These are phyloP conservation scores for Odontothrips loti DNA, from an alignment of 2,888 invertebrate species.

Conservation along the genomic window DNA sequence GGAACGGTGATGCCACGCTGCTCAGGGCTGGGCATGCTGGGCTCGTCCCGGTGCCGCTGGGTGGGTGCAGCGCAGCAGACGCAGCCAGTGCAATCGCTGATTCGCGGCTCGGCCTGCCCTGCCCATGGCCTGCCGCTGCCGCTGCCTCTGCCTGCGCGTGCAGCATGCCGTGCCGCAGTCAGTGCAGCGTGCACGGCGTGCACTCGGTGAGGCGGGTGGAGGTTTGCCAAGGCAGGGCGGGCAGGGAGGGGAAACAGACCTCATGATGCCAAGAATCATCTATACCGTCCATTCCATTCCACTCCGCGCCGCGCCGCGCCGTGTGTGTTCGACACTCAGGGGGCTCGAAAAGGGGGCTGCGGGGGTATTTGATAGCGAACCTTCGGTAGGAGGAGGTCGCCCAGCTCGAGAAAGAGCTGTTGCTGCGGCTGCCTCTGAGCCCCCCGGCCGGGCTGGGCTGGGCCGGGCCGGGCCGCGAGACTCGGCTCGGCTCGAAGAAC, in stretches of 20 bases:
- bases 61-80: neutral
- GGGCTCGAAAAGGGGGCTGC: slow-evolving; percentile 6
- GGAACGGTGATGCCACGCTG: too few species aligned
- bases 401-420: neutral
- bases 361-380: neutral
- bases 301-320: neutral
- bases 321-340: neutral
- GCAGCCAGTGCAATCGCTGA: too few species aligned
- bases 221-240: neutral
- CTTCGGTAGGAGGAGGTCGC: neutral
- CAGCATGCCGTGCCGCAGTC: too few species aligned
- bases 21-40: too few species aligned
- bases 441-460: neutral
- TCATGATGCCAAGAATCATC: slow-evolving; percentile 8
- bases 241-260: neutral
- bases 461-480: neutral
- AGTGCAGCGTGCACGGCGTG: too few species aligned
- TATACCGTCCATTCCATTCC: neutral
- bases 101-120: too few species aligned
- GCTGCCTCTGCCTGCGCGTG: too few species aligned
- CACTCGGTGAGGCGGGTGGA: neutral
- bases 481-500: neutral
- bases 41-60: neutral
- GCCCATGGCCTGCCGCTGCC: too few species aligned
- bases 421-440: neutral